Conservation (phyloP, 2,888 invertebrate genomes). For the Pollenia amentaria region DNA sequence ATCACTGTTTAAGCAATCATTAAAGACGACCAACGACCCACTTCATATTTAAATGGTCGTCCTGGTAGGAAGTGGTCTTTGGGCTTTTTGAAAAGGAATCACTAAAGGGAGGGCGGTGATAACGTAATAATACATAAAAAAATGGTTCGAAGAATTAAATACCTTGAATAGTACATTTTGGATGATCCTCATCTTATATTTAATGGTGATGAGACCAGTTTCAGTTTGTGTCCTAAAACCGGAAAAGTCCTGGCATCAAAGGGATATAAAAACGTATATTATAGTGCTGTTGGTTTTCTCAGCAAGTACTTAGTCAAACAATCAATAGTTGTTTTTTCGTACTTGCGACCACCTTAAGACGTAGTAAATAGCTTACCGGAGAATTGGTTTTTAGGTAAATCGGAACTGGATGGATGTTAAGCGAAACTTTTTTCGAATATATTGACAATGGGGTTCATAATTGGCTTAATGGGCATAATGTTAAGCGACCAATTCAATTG, state of each 20-base stretch:
- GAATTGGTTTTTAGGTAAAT: conserved; percentile 57
- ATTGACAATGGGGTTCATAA: conserved; percentile 51
- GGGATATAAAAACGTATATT: conserved; percentile 49
- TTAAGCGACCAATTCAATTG: conserved; percentile 63
- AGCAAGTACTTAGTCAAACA: conserved; percentile 45
- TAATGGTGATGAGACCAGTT: conserved; percentile 55
- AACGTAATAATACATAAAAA: conserved; percentile 45
- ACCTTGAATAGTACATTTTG: conserved; percentile 4
- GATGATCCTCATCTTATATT: conserved; percentile 39
- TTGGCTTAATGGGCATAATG: conserved; percentile 51
- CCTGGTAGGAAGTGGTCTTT: conserved; percentile 50
- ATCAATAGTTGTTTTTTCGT: conserved; percentile 62
- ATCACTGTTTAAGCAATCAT: conserved; percentile 49
- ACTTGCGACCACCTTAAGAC: conserved; percentile 43
- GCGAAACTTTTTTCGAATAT: conserved; percentile 60
- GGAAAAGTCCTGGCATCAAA: conserved; percentile 61
- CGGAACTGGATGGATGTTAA: conserved; percentile 64
- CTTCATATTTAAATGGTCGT: conserved; percentile 43
- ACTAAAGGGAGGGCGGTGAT: conserved; percentile 39
- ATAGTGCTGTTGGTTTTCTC: conserved; percentile 56
- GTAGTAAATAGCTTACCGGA: conserved; percentile 54
- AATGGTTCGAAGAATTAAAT: conserved; percentile 45
- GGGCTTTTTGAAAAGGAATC: conserved; percentile 34
- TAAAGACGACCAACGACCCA: conserved; percentile 19
- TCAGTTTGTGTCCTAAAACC: conserved; percentile 62